Percentiles rank a stretch among this genome's conserved stretches.
These are phyloP conservation scores for Psettodes erumei DNA, from an alignment of 2,113 vertebrate species.

Conservation along the genomic window DNA sequence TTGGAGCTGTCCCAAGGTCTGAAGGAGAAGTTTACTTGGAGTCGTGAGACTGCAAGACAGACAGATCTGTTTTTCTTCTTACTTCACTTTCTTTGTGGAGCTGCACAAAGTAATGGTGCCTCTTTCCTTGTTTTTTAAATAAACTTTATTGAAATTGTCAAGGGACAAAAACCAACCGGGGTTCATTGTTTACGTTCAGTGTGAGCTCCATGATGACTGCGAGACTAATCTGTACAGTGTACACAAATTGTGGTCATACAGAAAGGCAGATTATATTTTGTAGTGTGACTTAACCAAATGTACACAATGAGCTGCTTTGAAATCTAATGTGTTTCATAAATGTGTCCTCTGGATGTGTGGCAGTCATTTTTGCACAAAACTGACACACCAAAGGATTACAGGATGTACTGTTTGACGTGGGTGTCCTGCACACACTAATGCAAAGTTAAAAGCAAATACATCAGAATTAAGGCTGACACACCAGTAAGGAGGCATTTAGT, in stretches of 20 bases:
- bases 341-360: background rate
- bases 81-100: too few species aligned
- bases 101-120: too few species aligned
- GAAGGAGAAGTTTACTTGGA: too few species aligned
- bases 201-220: too few species aligned
- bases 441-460: background rate
- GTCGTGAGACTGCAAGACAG: too few species aligned
- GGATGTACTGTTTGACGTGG: background rate
- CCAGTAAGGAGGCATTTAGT: background rate
- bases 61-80: too few species aligned
- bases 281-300: background rate
- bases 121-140: background rate
- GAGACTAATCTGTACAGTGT: too few species aligned
- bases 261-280: too few species aligned
- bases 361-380: background rate
- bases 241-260: too few species aligned
- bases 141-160: background rate
- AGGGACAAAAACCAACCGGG: too few species aligned
- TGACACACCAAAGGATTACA: background rate
- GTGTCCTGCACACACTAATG: background rate
- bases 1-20: too few species aligned
- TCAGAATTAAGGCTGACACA: background rate
- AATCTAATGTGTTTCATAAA: background rate
- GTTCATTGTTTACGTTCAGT: background rate
- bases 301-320: background rate